These are phyloP conservation scores for Anarrhichthys ocellatus DNA, from an alignment of 2,113 vertebrate species.

Conservation along the genomic window DNA sequence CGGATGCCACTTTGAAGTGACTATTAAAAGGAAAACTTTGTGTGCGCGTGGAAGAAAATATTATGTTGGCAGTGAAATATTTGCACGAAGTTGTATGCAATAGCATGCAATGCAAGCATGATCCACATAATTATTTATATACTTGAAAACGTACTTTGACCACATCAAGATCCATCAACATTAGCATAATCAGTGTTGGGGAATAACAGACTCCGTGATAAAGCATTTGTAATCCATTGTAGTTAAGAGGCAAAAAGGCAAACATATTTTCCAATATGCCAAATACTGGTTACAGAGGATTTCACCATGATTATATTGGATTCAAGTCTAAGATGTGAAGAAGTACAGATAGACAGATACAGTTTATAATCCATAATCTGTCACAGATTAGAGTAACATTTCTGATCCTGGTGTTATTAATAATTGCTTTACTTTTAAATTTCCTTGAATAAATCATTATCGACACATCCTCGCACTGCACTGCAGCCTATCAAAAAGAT, in stretches of 20 bases:
- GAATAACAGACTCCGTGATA: slow-evolving; percentile 5
- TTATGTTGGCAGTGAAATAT: slow-evolving; percentile 28
- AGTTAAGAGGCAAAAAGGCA: neutral
- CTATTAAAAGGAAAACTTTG: slow-evolving; percentile 76
- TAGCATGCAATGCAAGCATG: slow-evolving; percentile 8
- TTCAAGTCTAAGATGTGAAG: slow-evolving; percentile 10
- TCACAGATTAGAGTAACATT: slow-evolving; percentile 25
- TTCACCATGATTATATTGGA: neutral
- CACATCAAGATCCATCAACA: neutral
- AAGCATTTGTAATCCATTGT: neutral
- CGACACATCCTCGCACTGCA: slow-evolving; percentile 34
- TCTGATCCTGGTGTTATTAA: slow-evolving; percentile 19
- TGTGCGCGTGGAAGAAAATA: slow-evolving; percentile 53
- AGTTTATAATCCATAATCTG: slow-evolving; percentile 21
- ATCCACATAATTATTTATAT: neutral
- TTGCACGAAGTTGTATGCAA: slow-evolving; percentile 27
- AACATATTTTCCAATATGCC: neutral
- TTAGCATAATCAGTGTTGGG: neutral
- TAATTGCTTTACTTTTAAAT: slow-evolving; percentile 23
- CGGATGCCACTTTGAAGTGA: slow-evolving; percentile 79
- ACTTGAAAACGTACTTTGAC: neutral
- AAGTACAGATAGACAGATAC: neutral
- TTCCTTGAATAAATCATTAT: slow-evolving; percentile 48
- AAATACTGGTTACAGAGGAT: slow-evolving; percentile 7
- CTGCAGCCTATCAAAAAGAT: slow-evolving; percentile 55